phyloP scores from a whole-genome alignment of 2,797 vertebrate genomes.

The Chelidonichthys spinosus region DNA sequence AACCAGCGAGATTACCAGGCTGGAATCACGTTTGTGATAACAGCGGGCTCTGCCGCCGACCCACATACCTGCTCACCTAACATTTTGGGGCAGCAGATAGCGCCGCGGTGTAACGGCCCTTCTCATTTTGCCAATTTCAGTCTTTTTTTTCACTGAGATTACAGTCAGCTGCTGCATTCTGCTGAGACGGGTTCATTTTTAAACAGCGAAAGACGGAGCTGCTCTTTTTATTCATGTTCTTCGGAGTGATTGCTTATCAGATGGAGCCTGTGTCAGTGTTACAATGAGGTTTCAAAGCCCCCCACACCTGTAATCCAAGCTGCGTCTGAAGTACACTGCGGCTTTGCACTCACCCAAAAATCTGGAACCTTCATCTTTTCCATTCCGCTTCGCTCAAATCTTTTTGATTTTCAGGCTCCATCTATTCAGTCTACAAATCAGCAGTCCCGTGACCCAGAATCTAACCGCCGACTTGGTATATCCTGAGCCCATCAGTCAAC shows the following conservation, averaged over 20 bases:
- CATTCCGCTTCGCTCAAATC: slow-evolving; percentile 15
- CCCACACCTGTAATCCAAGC: slow-evolving; percentile 23
- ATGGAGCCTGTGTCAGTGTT: slow-evolving; percentile 26
- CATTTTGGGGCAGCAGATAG: slow-evolving; percentile 36
- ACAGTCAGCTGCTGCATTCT: slow-evolving; percentile 4
- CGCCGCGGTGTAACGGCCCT: not conserved
- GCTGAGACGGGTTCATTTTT: slow-evolving; percentile 8
- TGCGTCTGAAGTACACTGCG: slow-evolving; percentile 7
- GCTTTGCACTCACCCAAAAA: slow-evolving; percentile 10
- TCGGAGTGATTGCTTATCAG: slow-evolving; percentile 43
- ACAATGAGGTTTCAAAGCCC: slow-evolving; percentile 27
- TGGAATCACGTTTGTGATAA: slow-evolving; percentile 63
- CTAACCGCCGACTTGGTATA: slow-evolving; percentile 34
- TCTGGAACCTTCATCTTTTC: slow-evolving; percentile 40
- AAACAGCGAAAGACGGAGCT: slow-evolving; percentile 17
- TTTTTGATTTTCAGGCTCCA: slow-evolving; percentile 44
- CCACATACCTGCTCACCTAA: slow-evolving; percentile 35
- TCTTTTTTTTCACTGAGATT: slow-evolving; percentile 36
- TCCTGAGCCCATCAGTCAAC: slow-evolving; percentile 47
- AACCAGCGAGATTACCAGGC: slow-evolving; percentile 51
- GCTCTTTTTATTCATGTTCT: slow-evolving; percentile 39
- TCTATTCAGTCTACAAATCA: slow-evolving; percentile 49
- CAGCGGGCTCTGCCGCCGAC: slow-evolving; percentile 31
- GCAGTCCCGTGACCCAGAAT: slow-evolving; percentile 25
- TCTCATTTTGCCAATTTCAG: slow-evolving; percentile 26